Percentiles rank a stretch among this genome's conserved stretches.
Evolutionary conservation across 2,113 vertebrate genomes (phyloP).

Genomic region (Hyaena hyaena): DNA sequence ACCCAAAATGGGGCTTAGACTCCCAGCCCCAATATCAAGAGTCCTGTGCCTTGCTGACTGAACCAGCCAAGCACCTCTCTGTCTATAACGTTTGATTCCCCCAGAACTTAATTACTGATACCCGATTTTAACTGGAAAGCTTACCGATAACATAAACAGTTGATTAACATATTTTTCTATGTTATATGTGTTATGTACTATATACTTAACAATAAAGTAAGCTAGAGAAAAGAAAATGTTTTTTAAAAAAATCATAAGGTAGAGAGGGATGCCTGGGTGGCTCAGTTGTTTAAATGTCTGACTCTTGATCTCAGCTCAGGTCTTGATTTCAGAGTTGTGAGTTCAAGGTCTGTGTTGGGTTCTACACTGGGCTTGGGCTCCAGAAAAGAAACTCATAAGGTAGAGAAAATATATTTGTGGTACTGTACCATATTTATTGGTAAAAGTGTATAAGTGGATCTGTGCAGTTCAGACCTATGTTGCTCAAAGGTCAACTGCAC

Average conservation of each 20-base stretch:
- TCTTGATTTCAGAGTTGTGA: too few species aligned
- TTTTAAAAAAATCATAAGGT: too few species aligned
- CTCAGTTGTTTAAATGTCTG: too few species aligned
- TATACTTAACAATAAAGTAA: not conserved
- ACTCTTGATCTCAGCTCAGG: too few species aligned
- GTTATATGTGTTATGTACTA: not conserved
- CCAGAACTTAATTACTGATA: not conserved
- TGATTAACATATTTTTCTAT: not conserved
- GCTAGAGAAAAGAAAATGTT: not conserved
- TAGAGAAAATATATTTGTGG: not conserved
- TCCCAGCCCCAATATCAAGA: not conserved
- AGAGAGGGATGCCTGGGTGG: too few species aligned
- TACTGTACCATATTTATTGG: not conserved
- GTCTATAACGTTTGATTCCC: not conserved
- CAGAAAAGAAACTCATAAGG: not conserved
- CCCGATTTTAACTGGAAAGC: not conserved
- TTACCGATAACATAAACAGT: not conserved
- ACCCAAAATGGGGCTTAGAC: not conserved
- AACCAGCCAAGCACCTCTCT: not conserved
- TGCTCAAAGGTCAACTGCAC: not conserved
- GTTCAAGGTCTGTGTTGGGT: too few species aligned
- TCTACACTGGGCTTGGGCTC: too few species aligned
- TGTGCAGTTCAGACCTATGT: not conserved
- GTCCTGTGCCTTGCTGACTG: not conserved
- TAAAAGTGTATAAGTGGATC: not conserved